These are phyloP conservation scores for Campopleginae sp. DNA, from an alignment of 2,888 invertebrate species.

Conservation along the genomic window DNA sequence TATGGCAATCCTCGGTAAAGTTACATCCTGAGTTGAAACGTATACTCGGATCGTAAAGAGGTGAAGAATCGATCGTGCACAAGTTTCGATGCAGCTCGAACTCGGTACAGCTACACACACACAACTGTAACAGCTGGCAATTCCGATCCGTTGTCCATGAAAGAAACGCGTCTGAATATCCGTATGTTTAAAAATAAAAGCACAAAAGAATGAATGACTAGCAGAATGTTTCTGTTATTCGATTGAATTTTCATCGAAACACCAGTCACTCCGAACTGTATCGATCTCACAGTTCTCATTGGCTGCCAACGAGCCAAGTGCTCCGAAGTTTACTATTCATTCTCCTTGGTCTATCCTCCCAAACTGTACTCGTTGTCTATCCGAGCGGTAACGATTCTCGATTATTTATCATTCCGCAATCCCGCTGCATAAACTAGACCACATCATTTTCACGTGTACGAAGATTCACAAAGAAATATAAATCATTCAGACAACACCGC, in stretches of 20 bases:
- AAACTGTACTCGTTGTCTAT: slow-evolving; percentile 44
- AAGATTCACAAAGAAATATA: slow-evolving; percentile 10
- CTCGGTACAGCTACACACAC: slow-evolving; percentile 6
- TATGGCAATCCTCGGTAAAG: slow-evolving; percentile 20
- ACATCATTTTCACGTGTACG: not conserved
- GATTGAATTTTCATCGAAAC: slow-evolving; percentile 61
- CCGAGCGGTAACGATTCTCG: slow-evolving; percentile 23
- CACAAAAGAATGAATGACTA: not conserved
- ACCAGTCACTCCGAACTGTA: slow-evolving; percentile 43
- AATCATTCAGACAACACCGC: slow-evolving; percentile 17
- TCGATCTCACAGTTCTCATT: slow-evolving; percentile 41
- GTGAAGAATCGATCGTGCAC: slow-evolving; percentile 41
- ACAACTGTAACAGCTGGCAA: slow-evolving; percentile 39
- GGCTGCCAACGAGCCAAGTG: slow-evolving; percentile 24
- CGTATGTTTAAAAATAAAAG: not conserved
- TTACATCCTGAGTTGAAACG: slow-evolving; percentile 28
- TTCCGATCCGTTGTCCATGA: slow-evolving; percentile 21
- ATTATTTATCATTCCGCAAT: slow-evolving; percentile 42
- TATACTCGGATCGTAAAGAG: slow-evolving; percentile 38
- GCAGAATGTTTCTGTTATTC: slow-evolving; percentile 38
- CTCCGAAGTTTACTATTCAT: slow-evolving; percentile 38
- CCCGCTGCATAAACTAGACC: not conserved
- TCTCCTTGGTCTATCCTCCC: slow-evolving; percentile 32
- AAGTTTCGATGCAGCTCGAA: slow-evolving; percentile 25
- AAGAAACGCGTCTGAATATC: slow-evolving; percentile 32